phyloP scores from a whole-genome alignment of 2,888 invertebrate genomes.

The Noctua janthe region DNA sequence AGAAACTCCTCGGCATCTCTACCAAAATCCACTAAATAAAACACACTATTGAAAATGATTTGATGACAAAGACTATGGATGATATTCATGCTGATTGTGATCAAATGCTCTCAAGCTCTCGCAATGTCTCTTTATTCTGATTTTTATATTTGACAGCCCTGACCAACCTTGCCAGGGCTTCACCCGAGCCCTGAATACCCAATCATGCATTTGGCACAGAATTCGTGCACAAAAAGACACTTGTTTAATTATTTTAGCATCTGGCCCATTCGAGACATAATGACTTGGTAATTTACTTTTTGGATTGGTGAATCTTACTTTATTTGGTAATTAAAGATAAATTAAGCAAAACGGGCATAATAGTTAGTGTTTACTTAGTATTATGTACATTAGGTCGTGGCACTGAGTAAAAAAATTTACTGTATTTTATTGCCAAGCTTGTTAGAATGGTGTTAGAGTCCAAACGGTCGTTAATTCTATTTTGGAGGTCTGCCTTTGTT shows the following conservation, averaged over 20 bases:
- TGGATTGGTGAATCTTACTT: slow-evolving; percentile 11
- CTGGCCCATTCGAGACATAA: neutral
- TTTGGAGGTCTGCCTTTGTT: neutral
- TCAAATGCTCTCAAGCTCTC: neutral
- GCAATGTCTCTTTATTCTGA: neutral
- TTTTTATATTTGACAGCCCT: slow-evolving; percentile 60
- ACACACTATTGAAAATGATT: neutral
- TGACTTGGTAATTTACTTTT: neutral
- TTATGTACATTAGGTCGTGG: neutral
- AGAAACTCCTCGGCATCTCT: neutral
- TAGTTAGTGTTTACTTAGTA: too few species aligned
- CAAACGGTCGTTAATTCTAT: neutral
- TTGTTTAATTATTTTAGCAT: slow-evolving; percentile 28
- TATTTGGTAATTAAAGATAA: neutral
- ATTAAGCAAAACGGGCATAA: neutral
- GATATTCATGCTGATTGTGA: neutral
- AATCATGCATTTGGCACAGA: slow-evolving; percentile 55
- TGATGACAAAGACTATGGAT: neutral
- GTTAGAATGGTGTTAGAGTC: neutral
- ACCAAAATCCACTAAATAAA: too few species aligned
- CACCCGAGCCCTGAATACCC: slow-evolving; percentile 65
- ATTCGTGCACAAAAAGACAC: slow-evolving; percentile 54
- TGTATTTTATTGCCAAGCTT: neutral
- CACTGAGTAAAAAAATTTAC: too few species aligned
- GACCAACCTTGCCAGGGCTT: slow-evolving; percentile 57